phyloP scores from a whole-genome alignment of 2,797 vertebrate species.

The Semaprochilodus insignis region DNA sequence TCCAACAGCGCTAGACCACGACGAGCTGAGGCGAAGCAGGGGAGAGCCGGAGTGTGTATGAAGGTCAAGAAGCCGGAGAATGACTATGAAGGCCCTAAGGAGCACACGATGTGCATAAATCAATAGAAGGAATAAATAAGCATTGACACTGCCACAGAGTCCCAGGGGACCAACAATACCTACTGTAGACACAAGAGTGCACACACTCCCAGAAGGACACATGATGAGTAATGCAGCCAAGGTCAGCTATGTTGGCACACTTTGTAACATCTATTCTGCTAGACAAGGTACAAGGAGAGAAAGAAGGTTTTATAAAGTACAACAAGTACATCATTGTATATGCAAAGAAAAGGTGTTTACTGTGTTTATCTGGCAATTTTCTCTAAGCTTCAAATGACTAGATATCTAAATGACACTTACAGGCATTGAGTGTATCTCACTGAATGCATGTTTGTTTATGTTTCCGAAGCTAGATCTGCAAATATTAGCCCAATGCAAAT shows the following conservation, averaged over 20 bases:
- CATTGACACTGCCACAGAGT: slow-evolving; percentile 47
- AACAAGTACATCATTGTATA: neutral
- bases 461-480: neutral
- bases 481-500: neutral
- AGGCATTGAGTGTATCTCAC: neutral
- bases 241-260: neutral
- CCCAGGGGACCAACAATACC: slow-evolving; percentile 5
- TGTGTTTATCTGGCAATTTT: neutral
- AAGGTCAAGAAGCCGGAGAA: slow-evolving; percentile 41
- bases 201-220: slow-evolving; percentile 23
- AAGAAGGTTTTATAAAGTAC: neutral
- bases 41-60: slow-evolving; percentile 21
- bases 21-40: slow-evolving; percentile 7
- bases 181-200: slow-evolving; percentile 4
- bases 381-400: neutral
- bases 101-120: slow-evolving; percentile 58
- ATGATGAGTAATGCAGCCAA: slow-evolving; percentile 13
- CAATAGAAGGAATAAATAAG: slow-evolving; percentile 70
- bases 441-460: neutral
- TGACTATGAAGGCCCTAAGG: slow-evolving; percentile 40
- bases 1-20: slow-evolving; percentile 58
- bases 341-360: neutral
- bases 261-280: slow-evolving; percentile 15
- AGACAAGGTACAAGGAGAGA: neutral
- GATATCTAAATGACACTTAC: neutral